Evolutionary conservation across 1,140 invertebrate genomes (phyloP).

Genomic region (Leptinotarsa undecemlineata): DNA sequence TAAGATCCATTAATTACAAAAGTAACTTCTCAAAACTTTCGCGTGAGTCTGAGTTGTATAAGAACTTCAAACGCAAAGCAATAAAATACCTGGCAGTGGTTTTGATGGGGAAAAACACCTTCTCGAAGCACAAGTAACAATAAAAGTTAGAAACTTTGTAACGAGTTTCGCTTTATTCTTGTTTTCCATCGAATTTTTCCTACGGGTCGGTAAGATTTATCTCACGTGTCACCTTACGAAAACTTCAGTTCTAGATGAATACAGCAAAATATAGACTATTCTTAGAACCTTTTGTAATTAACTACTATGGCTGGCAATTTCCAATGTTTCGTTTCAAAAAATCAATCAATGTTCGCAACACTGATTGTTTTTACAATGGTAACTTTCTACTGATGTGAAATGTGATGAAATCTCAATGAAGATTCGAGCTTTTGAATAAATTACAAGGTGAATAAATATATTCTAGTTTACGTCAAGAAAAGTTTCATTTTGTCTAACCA

Average conservation of each 20-base stretch:
- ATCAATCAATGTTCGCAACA: too few species aligned
- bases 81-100: constrained; percentile 7
- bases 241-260: background rate
- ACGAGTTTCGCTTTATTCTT: constrained; percentile 12
- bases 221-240: background rate
- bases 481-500: too few species aligned
- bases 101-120: background rate
- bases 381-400: too few species aligned
- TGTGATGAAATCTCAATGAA: too few species aligned
- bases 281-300: too few species aligned
- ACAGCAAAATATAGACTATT: too few species aligned
- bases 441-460: too few species aligned
- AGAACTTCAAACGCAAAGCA: constrained; percentile 8
- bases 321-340: too few species aligned
- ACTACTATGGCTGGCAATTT: too few species aligned
- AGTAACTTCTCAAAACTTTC: constrained; percentile 1
- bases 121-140: constrained; percentile 4
- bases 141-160: constrained; percentile 9
- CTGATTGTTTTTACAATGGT: too few species aligned
- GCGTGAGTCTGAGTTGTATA: background rate
- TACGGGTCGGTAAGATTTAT: background rate
- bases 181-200: constrained; percentile 2
- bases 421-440: too few species aligned
- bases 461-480: too few species aligned
- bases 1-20: background rate